These are phyloP conservation scores for Ariopsis seemanni DNA, from an alignment of 2,113 vertebrate genomes.

Conservation along the genomic window DNA sequence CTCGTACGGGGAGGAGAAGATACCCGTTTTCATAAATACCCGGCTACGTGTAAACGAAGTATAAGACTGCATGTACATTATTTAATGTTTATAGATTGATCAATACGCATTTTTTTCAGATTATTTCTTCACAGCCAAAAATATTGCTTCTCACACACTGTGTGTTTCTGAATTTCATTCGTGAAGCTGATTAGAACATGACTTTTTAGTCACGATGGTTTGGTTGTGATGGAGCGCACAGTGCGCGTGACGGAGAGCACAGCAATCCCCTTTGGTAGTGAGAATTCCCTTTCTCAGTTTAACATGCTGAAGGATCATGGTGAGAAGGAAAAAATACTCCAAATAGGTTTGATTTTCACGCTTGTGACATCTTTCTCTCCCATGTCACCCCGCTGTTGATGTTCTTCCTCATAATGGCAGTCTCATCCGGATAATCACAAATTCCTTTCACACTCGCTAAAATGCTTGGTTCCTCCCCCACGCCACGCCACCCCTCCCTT, in stretches of 20 bases:
- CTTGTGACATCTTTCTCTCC: conserved; percentile 43
- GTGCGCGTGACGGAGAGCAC: background rate
- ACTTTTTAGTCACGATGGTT: background rate
- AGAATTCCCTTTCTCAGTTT: background rate
- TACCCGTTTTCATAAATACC: too few species aligned
- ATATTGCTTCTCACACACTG: background rate
- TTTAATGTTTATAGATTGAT: too few species aligned
- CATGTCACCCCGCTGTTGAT: conserved; percentile 50
- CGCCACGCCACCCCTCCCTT: conserved; percentile 16
- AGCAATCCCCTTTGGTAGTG: background rate
- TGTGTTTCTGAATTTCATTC: background rate
- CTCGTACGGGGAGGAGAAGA: too few species aligned
- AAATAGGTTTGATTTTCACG: conserved; percentile 66
- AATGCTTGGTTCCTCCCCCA: conserved; percentile 14
- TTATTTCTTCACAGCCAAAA: background rate
- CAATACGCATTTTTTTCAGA: background rate
- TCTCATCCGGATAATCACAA: conserved; percentile 69
- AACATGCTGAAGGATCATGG: conserved; percentile 31
- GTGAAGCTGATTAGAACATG: background rate
- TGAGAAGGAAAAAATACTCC: conserved; percentile 36
- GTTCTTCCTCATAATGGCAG: conserved; percentile 69
- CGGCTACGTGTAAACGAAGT: too few species aligned
- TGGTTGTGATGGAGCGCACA: background rate
- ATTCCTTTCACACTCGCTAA: conserved; percentile 64
- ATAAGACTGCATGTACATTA: too few species aligned